Evolutionary conservation across 2,797 vertebrate species (phyloP), one percentile per base, ranked within the genome.

Genomic region (Apogon talboti): DNA sequence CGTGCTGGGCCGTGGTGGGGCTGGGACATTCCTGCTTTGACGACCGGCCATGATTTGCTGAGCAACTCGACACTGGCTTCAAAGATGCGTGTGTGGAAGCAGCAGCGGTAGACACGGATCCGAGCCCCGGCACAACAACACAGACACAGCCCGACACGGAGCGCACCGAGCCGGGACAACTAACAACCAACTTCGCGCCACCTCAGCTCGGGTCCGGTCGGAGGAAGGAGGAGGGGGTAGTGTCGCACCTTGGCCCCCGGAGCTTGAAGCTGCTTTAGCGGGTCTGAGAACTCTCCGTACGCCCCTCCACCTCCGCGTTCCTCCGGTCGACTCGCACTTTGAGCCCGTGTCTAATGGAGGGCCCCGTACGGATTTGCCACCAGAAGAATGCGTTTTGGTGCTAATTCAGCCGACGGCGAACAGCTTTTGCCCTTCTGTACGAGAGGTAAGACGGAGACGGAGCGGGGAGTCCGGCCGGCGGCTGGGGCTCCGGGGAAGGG

Each of bases 261-360:
- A 72, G 52, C 47, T 67, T 46, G 67, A 28, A 68, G 63, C 77
- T 43, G 71, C 76, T 53, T 46, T 11, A 28, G 24, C 84, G 67
- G 74, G n/a, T 64, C 58, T 56, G 62, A 71, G 56, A 76, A 71
- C 57, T 78, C 57, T 33, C 43, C 24, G 24, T 64, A 14, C 19
- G 7, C 4, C 43, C 44, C 24, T 28, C 24, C 24, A 28, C 24
- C 24, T 82, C 70, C 82, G 71, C 81, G 83, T 75, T 64, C 46
- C 62, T 71, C 65, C 66, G 45, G 71, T 80, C 78, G 60, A 14
- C 58, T 64, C 78, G 75, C 84, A 83, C 89, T 87, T 78, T 75
- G 76, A 84, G 89, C 85, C 90, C 88, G 90, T 56, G 87, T 91
- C 85, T 92, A 89, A 94, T 95, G 94, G 94, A 95, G 92, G 93